Evolutionary conservation across 2,888 invertebrate species (phyloP).

Genomic region (Trissoscelio sp.): DNA sequence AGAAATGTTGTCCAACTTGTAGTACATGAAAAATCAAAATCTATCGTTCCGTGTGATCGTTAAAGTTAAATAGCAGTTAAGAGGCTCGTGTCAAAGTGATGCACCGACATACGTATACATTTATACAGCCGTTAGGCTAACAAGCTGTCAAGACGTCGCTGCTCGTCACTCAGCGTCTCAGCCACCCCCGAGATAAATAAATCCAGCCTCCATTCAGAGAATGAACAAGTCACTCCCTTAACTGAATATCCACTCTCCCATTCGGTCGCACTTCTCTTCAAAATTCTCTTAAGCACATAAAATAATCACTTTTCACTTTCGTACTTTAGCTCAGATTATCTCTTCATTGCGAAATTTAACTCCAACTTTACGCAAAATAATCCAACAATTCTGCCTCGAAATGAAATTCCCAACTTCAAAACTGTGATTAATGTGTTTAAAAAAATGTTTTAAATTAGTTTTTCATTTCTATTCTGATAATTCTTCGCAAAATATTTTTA

Average conservation of each 20-base stretch:
- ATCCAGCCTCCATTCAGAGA: constrained; percentile 68
- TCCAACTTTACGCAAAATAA: not conserved
- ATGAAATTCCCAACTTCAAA: not conserved
- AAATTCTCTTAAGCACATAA: constrained; percentile 34
- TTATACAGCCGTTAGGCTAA: constrained; percentile 79
- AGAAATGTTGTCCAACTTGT: not conserved
- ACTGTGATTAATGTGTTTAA: no score
- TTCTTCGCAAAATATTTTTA: no score
- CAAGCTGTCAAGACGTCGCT: constrained; percentile 84
- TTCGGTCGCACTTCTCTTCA: constrained; percentile 29
- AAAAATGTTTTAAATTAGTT: no score
- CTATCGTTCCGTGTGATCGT: constrained; percentile 64
- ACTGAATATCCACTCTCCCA: constrained; percentile 28
- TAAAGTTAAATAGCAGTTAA: constrained; percentile 72
- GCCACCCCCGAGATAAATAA: constrained; percentile 74
- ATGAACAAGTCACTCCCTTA: constrained; percentile 52
- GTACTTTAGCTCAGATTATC: constrained; percentile 44
- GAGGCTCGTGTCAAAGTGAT: constrained; percentile 74
- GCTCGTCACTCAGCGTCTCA: constrained; percentile 82
- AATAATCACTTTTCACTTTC: constrained; percentile 45
- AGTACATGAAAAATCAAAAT: constrained; percentile 31
- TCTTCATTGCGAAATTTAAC: constrained; percentile 13
- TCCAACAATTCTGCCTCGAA: not conserved
- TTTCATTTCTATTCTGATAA: not conserved
- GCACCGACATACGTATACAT: constrained; percentile 47